Evolutionary conservation across 2,797 vertebrate species (phyloP).

Genomic region (Trichosurus vulpecula): DNA sequence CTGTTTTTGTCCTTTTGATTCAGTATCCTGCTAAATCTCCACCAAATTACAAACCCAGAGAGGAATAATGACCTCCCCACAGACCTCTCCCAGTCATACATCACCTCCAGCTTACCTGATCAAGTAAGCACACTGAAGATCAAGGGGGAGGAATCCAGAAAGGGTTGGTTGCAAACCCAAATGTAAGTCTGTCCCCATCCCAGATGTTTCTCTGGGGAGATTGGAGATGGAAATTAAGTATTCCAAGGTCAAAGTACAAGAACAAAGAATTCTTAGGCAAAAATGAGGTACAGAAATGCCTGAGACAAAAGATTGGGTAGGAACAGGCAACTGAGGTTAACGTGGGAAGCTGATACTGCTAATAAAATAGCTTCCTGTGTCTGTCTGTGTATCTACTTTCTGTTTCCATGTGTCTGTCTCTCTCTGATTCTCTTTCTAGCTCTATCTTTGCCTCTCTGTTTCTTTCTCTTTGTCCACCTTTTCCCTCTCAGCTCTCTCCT

Average conservation of each 20-base stretch:
- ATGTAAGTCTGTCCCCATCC: neutral
- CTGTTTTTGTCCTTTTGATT: neutral
- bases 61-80: neutral
- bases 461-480: neutral
- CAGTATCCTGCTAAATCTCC: slow-evolving; percentile 1
- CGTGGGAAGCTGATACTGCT: neutral
- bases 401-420: neutral
- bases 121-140: neutral
- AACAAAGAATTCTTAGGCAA: neutral
- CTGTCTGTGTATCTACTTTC: neutral
- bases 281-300: neutral
- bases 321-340: neutral
- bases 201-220: neutral
- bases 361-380: neutral
- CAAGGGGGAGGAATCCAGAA: neutral
- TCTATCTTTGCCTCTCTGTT: neutral
- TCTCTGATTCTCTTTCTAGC: too few relatives aligned
- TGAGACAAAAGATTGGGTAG: slow-evolving; percentile 12
- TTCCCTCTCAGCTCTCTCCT: neutral
- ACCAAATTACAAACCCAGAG: slow-evolving; percentile 30
- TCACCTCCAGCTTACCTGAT: neutral
- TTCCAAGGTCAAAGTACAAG: neutral
- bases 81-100: neutral
- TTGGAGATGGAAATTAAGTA: neutral
- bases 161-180: neutral